phyloP scores from a whole-genome alignment of 2,888 invertebrate genomes.

The Himalopsyche anomala region DNA sequence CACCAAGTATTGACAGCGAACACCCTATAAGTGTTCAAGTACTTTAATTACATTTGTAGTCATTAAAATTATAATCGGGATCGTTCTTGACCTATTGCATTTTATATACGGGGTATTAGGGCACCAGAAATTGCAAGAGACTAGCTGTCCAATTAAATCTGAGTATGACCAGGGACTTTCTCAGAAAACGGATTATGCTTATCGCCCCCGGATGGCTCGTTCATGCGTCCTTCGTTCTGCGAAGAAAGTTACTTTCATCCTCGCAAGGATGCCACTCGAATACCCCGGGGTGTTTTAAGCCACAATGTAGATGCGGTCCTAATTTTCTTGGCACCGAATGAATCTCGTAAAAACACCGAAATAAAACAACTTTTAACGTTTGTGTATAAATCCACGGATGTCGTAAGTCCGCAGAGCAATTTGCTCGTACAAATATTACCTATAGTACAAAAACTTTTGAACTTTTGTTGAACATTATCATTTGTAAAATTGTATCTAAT shows the following conservation, averaged over 20 bases:
- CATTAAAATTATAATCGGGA: no score
- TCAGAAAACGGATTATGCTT: slow-evolving; percentile 62
- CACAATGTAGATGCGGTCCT: slow-evolving; percentile 42
- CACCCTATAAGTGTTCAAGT: no score
- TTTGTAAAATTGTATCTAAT: neutral
- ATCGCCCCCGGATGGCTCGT: slow-evolving; percentile 63
- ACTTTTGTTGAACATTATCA: no score
- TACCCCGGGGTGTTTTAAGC: slow-evolving; percentile 28
- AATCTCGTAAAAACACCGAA: slow-evolving; percentile 31
- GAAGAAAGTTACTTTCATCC: slow-evolving; percentile 15
- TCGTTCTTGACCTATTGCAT: no score
- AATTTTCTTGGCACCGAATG: slow-evolving; percentile 37
- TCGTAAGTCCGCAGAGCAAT: no score
- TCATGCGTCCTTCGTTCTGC: slow-evolving; percentile 28
- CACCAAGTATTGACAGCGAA: no score
- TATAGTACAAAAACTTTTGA: no score
- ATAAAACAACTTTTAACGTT: slow-evolving; percentile 17
- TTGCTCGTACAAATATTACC: no score
- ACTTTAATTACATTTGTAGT: no score
- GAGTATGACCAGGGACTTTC: slow-evolving; percentile 46
- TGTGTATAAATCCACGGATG: neutral
- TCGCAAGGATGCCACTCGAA: neutral
- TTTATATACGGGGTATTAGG: neutral
- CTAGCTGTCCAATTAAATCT: slow-evolving; percentile 19
- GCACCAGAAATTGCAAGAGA: neutral